Conservation (phyloP, 2,888 invertebrate species). For the Thalpophila matura region DNA sequence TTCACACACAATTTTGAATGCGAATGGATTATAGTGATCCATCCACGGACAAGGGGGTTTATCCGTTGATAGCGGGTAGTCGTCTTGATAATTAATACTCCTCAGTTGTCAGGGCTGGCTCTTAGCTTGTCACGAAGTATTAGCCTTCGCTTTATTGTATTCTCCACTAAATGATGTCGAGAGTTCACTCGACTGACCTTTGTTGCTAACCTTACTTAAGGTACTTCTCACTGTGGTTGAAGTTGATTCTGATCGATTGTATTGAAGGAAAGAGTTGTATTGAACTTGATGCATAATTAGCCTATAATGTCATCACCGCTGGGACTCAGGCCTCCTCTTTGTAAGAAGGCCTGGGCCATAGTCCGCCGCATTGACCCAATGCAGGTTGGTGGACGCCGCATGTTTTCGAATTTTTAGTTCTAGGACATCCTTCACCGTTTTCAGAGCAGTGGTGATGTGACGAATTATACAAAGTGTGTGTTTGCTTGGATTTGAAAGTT, state of each 20-base stretch:
- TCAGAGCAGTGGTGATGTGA: no score
- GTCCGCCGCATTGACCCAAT: no score
- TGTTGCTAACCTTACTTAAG: constrained; percentile 40
- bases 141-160: constrained; percentile 48
- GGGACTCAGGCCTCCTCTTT: no score
- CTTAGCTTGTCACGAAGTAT: constrained; percentile 54
- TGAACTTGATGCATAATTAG: no score
- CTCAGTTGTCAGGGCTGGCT: constrained; percentile 55
- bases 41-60: constrained; percentile 39
- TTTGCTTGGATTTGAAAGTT: no score
- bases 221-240: constrained; percentile 7
- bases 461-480: no score
- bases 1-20: constrained; percentile 26
- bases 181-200: constrained; percentile 46
- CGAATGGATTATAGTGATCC: constrained; percentile 57
- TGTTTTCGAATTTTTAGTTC: no score
- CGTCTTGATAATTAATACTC: constrained; percentile 60
- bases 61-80: constrained; percentile 36
- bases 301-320: no score
- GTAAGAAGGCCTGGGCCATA: no score
- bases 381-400: no score
- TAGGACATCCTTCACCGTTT: no score
- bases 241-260: constrained; percentile 23
- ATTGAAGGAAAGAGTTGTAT: not conserved
- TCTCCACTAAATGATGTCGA: constrained; percentile 31